phyloP scores from a whole-genome alignment of 2,113 vertebrate species.

The Catharus fuscescens region DNA sequence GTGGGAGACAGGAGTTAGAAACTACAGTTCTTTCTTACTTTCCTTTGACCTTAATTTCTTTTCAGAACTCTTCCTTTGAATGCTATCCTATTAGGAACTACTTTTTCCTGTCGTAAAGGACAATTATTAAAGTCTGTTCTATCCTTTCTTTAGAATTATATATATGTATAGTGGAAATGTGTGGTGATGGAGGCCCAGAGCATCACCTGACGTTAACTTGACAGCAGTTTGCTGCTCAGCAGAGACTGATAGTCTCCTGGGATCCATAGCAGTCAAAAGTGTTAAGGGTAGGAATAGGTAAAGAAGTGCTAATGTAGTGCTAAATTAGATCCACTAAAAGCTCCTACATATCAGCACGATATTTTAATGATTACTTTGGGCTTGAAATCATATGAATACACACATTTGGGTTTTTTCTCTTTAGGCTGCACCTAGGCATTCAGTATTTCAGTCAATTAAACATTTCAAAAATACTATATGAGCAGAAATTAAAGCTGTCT shows the following conservation, averaged over 20 bases:
- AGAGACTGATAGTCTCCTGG: not conserved
- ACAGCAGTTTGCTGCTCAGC: not conserved
- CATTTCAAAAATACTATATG: not conserved
- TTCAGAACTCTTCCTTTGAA: not conserved
- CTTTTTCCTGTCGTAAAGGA: not conserved
- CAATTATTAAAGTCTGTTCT: not conserved
- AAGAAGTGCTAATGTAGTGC: not conserved
- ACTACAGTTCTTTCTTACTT: not conserved
- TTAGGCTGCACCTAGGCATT: not conserved
- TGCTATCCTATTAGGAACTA: not conserved
- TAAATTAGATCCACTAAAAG: not conserved
- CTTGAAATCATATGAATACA: not conserved
- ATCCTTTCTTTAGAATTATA: not conserved
- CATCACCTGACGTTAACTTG: not conserved
- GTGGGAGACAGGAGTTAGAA: not conserved
- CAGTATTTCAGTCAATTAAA: not conserved
- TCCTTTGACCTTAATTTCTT: not conserved
- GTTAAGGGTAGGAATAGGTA: not conserved
- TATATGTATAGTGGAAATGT: not conserved
- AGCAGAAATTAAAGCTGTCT: not conserved
- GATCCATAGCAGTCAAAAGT: not conserved
- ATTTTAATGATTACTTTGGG: not conserved
- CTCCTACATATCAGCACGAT: not conserved
- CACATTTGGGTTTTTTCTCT: no score
- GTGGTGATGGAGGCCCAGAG: not conserved